Evolutionary conservation across 2,888 invertebrate genomes (phyloP), one percentile per base, ranked within the genome.

Genomic region (Cryptocephalus moraei): DNA sequence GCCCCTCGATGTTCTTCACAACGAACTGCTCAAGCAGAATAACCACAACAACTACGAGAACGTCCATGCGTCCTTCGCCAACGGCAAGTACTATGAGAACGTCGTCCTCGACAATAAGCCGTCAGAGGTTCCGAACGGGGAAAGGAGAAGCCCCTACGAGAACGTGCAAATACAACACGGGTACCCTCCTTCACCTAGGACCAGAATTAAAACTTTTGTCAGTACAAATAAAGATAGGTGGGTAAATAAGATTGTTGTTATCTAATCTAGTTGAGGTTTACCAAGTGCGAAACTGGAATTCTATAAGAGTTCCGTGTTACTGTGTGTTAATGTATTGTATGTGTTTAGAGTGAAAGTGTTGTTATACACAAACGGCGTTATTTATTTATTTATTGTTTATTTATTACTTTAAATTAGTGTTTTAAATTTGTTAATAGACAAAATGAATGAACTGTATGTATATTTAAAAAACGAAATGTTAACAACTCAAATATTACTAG

Each of bases 161-260:
- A 84, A 82, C 62, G 74, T 82, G 13, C 49, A 53, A 32, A 49
- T 61, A 11, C 58, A 56, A 1, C 71, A 73, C 43, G 66, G 71
- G 1, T 59, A 58, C 49, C 56, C 75, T 67, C 69, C 77, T 68
- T 64, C 70, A 12, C 81, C 81, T 1, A 72, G 81, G 50, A 77
- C 79, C 2, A 72, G 79, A 63, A 81, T 81, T 32, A 80, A 79
- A 59, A 81, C 81, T 1, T 79, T 78, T 56, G 60, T 66, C 32
- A 53, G 57, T 33, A 54, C 62, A 13, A 65, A 58, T 54, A 67
- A 60, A 60, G 64, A 68, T 41, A 62, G 58, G 67, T 68, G 57
- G 56, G 61, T 56, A 44, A 22, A 41, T 22, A 22, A 22, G 22
- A 22, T 22, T n/a, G 22, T 14, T 39, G 34, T 39, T 39, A 44